Base-by-base conservation (phyloP, 2,797 vertebrate species). In the Lacerta bilineata region DNA sequence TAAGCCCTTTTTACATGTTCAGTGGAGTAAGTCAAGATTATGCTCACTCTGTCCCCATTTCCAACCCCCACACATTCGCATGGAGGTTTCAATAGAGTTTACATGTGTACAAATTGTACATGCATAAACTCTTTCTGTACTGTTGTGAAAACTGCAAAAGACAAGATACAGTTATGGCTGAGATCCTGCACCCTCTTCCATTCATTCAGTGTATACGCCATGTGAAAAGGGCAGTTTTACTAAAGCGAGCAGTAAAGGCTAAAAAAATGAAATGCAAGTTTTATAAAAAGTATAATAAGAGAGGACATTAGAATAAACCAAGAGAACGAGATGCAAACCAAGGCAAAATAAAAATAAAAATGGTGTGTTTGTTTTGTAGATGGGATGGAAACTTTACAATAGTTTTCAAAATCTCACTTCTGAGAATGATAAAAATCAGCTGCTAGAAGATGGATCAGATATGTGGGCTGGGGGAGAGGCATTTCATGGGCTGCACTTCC, bases 181-280 rank as follows among this genome's bases (percentile, higher is more conserved):
- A 15, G 17, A 79, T n/a, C 29, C 39, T 55, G 46, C 3, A 1
- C 76, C 46, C 46, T 15, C 4, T 27, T 59, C 17, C n/a, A 59
- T 33, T 20, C n/a, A 33, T 61, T 36, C 17, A 80, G 50, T 59
- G n/a, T 61, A 59, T 8, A 36, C 4, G 15, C 8, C n/a, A 33
- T 55, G 5, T 59, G 17, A 59, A 59, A 59, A 80, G 2, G 27
- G 8, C 3, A 50, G 27, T 50, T 5, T 78, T 46, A 55, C 77
- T n/a, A 29, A 7, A 55, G 29, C 8, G 2, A 15, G 10, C 10
- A n/a, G 46, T 41, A 27, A 71, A 71, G 8, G 8, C 79, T 84
- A 55, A 91, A 92, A 84, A 84, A 39, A 3, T 83, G 88, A 91
- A 92, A 90, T 68, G 76, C 0, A 46, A 25, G 55, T 79, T 43